These are phyloP conservation scores for Toxotes chatareus DNA, from an alignment of 2,113 vertebrate genomes.

Conservation along the genomic window DNA sequence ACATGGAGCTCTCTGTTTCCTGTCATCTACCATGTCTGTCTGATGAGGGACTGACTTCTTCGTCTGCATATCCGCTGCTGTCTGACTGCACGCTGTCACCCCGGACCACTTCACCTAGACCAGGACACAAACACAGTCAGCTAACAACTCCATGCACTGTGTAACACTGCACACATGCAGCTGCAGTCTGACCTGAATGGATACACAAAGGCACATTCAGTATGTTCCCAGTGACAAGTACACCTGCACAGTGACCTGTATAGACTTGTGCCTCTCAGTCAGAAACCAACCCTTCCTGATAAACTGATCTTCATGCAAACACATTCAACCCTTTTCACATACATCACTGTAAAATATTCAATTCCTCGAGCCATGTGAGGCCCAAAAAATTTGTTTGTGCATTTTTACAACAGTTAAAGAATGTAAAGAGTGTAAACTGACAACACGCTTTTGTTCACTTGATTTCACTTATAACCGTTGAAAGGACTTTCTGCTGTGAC, in stretches of 20 bases:
- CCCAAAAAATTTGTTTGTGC: background rate
- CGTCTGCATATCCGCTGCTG: slow-evolving; percentile 85
- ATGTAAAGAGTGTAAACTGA: background rate
- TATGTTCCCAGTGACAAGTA: slow-evolving; percentile 1
- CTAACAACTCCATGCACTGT: background rate
- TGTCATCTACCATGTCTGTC: slow-evolving; percentile 50
- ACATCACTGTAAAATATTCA: background rate
- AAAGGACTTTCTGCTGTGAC: background rate
- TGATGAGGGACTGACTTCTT: slow-evolving; percentile 60
- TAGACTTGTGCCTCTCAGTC: background rate
- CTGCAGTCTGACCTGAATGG: slow-evolving; percentile 36
- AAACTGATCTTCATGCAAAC: background rate
- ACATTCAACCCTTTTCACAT: background rate
- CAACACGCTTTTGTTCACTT: background rate
- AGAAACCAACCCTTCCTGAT: background rate
- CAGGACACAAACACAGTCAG: slow-evolving; percentile 32
- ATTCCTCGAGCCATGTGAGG: background rate
- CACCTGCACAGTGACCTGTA: slow-evolving; percentile 24
- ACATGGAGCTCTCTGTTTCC: background rate
- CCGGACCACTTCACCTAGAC: slow-evolving; percentile 72
- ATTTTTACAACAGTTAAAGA: background rate
- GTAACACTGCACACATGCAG: background rate
- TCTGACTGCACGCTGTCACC: slow-evolving; percentile 85
- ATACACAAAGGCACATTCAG: slow-evolving; percentile 6
- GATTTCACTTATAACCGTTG: background rate